Evolutionary conservation across 2,797 vertebrate species (phyloP).

Genomic region (Anabas testudineus): DNA sequence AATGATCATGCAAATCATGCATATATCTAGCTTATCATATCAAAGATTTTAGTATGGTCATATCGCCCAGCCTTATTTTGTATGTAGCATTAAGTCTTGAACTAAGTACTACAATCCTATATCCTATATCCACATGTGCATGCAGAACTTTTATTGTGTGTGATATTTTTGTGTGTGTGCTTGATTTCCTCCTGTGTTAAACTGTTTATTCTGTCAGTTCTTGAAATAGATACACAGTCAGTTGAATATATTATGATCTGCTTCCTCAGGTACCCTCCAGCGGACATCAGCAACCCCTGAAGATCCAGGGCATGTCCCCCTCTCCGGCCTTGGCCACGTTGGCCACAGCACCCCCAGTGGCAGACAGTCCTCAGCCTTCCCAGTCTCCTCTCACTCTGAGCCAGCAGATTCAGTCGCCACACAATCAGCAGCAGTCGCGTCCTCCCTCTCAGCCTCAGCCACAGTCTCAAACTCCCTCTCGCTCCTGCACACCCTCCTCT

Average conservation of each 20-base stretch:
- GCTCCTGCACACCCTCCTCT: slow-evolving; percentile 88
- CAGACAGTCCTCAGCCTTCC: slow-evolving; percentile 89
- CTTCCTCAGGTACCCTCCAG: slow-evolving; percentile 86
- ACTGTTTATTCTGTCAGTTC: neutral
- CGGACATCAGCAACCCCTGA: slow-evolving; percentile 87
- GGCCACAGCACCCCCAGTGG: slow-evolving; percentile 77
- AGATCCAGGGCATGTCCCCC: slow-evolving; percentile 90
- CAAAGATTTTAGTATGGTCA: neutral
- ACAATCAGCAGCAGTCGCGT: slow-evolving; percentile 81
- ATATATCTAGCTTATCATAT: neutral
- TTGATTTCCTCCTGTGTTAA: slow-evolving; percentile 16
- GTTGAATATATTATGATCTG: slow-evolving; percentile 28
- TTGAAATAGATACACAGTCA: slow-evolving; percentile 15
- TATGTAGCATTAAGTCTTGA: slow-evolving; percentile 28
- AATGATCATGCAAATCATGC: no score
- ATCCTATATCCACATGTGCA: slow-evolving; percentile 24
- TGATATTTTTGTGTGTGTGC: slow-evolving; percentile 43
- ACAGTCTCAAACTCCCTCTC: slow-evolving; percentile 86
- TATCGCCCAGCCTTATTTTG: slow-evolving; percentile 55
- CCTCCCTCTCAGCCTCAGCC: slow-evolving; percentile 86
- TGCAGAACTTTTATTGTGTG: slow-evolving; percentile 39
- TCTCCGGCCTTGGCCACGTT: slow-evolving; percentile 86
- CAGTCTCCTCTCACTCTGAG: slow-evolving; percentile 87
- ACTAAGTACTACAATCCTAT: slow-evolving; percentile 20
- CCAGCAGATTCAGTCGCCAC: slow-evolving; percentile 90